A percentile compares a stretch with the other conserved stretches of the same genome.
phyloP scores from a whole-genome alignment of 2,113 vertebrate species.

The Sylvilagus bachmani region DNA sequence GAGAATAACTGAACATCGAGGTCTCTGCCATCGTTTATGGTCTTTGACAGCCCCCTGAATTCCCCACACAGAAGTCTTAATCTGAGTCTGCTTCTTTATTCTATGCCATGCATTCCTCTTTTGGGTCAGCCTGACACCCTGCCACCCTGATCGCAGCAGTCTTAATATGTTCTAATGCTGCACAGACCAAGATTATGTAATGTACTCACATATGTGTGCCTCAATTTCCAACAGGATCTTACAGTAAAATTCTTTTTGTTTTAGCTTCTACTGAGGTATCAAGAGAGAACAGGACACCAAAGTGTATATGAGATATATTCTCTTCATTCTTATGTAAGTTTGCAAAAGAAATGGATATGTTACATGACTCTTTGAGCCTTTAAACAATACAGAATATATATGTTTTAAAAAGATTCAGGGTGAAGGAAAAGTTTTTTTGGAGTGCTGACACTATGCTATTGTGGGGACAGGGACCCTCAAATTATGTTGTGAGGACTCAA shows the following conservation, averaged over 20 bases:
- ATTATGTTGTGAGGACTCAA: background rate
- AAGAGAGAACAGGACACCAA: background rate
- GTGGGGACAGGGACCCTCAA: too few species aligned
- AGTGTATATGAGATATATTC: background rate
- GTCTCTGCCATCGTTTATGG: too few species aligned
- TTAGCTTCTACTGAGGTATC: background rate
- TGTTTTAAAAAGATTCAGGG: background rate
- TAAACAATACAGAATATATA: background rate
- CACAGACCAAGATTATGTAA: background rate
- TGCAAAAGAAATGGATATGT: slow-evolving; percentile 22
- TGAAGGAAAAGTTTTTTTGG: background rate
- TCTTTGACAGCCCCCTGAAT: too few species aligned
- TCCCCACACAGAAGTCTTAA: too few species aligned
- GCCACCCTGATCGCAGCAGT: background rate
- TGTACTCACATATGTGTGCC: background rate
- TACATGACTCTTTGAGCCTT: background rate
- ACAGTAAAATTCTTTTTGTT: background rate
- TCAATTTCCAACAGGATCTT: background rate
- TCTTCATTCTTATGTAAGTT: background rate
- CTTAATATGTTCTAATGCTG: background rate
- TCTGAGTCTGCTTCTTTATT: too few species aligned
- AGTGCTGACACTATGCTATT: background rate
- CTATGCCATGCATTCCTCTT: too few species aligned
- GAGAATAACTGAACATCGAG: too few species aligned
- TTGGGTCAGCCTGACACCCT: too few species aligned